phyloP scores from a whole-genome alignment of 2,888 invertebrate genomes.

The Callimorpha dominula region DNA sequence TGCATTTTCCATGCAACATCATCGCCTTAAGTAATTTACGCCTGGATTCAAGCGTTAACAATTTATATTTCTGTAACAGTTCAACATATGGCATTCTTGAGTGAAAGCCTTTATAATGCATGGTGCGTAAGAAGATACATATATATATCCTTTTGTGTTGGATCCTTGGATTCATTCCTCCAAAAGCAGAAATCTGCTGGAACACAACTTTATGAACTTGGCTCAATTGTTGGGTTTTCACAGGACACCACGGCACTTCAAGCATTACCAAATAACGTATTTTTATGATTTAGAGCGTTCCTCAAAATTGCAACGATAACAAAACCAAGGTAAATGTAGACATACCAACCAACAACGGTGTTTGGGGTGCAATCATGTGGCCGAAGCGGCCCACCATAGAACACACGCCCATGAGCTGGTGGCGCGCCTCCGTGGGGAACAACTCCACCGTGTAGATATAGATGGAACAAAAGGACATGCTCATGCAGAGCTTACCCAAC shows the following conservation, averaged over 20 bases:
- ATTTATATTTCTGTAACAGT: too few relatives aligned
- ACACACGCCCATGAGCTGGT: conserved; percentile 86
- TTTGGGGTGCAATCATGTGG: conserved; percentile 88
- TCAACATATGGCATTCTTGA: too few relatives aligned
- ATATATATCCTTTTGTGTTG: too few relatives aligned
- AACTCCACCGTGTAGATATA: conserved; percentile 89
- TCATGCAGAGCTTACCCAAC: conserved; percentile 87
- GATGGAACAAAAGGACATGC: conserved; percentile 86
- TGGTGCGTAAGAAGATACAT: too few relatives aligned
- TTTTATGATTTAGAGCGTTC: background rate
- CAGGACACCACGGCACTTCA: background rate
- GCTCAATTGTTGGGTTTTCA: background rate
- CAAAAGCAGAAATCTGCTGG: too few relatives aligned
- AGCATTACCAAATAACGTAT: background rate
- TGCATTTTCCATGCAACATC: too few relatives aligned
- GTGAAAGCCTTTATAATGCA: too few relatives aligned
- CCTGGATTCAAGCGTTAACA: too few relatives aligned
- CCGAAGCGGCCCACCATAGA: conserved; percentile 88
- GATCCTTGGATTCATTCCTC: too few relatives aligned
- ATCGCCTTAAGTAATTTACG: too few relatives aligned
- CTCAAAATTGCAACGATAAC: background rate
- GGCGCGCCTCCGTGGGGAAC: conserved; percentile 87
- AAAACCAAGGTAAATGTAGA: conserved; percentile 8
- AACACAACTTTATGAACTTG: background rate
- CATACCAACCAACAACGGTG: conserved; percentile 86